phyloP scores from a whole-genome alignment of 2,888 invertebrate species.

The Meganola albula region DNA sequence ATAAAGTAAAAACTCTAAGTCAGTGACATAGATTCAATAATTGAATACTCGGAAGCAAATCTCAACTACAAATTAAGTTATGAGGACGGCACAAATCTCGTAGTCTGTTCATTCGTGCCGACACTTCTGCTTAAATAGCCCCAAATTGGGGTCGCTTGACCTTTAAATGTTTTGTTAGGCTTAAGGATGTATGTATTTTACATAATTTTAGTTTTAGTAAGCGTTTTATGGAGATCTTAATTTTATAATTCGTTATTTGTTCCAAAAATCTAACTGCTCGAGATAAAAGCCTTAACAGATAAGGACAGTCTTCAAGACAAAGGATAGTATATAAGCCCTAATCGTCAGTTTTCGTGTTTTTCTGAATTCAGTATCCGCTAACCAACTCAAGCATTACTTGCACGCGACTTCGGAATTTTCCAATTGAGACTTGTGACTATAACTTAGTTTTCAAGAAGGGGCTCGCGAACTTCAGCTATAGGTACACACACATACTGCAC shows the following conservation, averaged over 20 bases:
- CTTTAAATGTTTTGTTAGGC: constrained; percentile 17
- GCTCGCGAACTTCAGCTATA: no score
- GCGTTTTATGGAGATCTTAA: no score
- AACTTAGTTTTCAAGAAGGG: no score
- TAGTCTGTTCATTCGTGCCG: constrained; percentile 18
- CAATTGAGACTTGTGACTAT: constrained; percentile 32
- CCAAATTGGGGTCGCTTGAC: constrained; percentile 12
- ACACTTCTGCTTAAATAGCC: constrained; percentile 25
- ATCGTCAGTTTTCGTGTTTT: constrained; percentile 54
- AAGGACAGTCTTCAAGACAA: constrained; percentile 45
- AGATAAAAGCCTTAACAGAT: constrained; percentile 22
- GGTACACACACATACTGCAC: no score
- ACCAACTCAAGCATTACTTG: constrained; percentile 39
- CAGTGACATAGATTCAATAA: constrained; percentile 23
- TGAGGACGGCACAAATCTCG: constrained; percentile 17
- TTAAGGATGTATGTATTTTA: not conserved
- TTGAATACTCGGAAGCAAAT: constrained; percentile 25
- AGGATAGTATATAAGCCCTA: constrained; percentile 34
- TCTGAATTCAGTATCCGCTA: constrained; percentile 39
- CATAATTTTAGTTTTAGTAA: no score
- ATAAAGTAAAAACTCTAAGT: constrained; percentile 11
- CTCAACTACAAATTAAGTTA: constrained; percentile 28
- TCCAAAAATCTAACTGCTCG: not conserved
- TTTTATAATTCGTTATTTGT: no score
- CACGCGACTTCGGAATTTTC: constrained; percentile 43